Base-by-base conservation (phyloP, 2,113 vertebrate genomes). In the Greenwoodochromis staneri region DNA sequence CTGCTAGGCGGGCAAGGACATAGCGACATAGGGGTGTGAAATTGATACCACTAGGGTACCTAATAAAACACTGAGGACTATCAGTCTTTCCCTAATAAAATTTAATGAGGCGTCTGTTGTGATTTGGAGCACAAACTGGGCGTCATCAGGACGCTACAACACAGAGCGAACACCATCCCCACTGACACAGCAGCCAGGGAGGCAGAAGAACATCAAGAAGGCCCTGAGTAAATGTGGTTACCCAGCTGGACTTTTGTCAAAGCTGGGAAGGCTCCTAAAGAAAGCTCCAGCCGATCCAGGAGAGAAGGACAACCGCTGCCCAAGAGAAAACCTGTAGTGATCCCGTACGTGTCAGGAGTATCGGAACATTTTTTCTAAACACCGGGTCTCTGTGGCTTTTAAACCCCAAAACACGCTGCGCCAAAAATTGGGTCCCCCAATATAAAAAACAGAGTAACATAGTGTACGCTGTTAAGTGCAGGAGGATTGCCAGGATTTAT, bases 151-250 rank as follows among this genome's bases (percentile, higher is more conserved):
- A 51, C 8, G 17, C 49, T 51, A 51, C 49, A 3, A 9, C 49
- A 51, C 49, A 2, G 8, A n/a, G 49, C 49, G 2, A 51, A 51
- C 17, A 51, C 49, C 49, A 51, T 5, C 8, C 49, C 49, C 49
- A 51, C 17, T 0, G 49, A 51, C 49, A n/a, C 49, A 51, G 49
- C 8, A 0, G 8, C 49, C 47, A 19, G 8, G 17, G 47, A 51
- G 2, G 8, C 49, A 9, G 49, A 51, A n/a, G 49, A 51, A 9
- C 17, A 51, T 9, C 1, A 51, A 51, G 8, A 51, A 19, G 49
- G 17, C 49, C 47, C 47, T 49, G 47, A 49, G 47, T 49, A 0
- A 5, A 49, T 9, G 47, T 49, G 47, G 4, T 3, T 49, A 19
- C 5, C 4, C 47, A 49, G 47, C 16, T 49, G 47, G 47, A 49